Base-by-base conservation (phyloP, 2,888 invertebrate species). In the Eulithis testata region DNA sequence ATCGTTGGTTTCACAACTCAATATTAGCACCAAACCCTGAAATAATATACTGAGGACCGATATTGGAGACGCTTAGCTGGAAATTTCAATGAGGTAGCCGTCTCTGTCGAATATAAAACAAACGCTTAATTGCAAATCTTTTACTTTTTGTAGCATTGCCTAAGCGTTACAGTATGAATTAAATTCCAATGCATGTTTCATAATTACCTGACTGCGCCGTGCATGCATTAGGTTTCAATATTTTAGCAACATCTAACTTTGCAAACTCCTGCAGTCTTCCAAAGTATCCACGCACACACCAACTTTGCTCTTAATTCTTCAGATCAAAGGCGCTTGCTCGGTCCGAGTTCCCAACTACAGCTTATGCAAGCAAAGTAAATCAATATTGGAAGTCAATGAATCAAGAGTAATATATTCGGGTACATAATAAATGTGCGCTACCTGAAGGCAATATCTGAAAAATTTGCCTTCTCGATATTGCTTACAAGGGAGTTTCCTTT, bases 371-470 rank as follows among this genome's bases (percentile, higher is more conserved):
- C 88, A 91, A 91, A 92, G 90, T 93, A 93, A 93, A 93, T 93
- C 93, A 93, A 93, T 93, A 93, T 91, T 84, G 84, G 90, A 93
- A 92, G 92, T 93, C 93, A 93, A 92, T 93, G 93, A 93, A 93
- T 93, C 93, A 93, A 88, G 92, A 91, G 91, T 92, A 93, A 93
- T 93, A 93, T 93, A 93, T 93, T 92, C 91, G 93, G 93, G 93
- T 93, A 93, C 92, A 93, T 93, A 93, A 93, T 93, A 93, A 93
- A 93, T 93, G 93, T 92, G 91, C 91, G 88, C 93, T 93, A 93
- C 93, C 93, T 93, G 93, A 91, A 93, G 89, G 92, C 92, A 93
- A 93, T 93, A 93, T 93, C 93, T 93, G 92, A 93, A 93, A 93
- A 93, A 92, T 93, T 93, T 93, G 91, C 93, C 92, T 92, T 86